Evolutionary conservation across 2,113 vertebrate genomes (phyloP).

Genomic region (Patagioenas fasciata): DNA sequence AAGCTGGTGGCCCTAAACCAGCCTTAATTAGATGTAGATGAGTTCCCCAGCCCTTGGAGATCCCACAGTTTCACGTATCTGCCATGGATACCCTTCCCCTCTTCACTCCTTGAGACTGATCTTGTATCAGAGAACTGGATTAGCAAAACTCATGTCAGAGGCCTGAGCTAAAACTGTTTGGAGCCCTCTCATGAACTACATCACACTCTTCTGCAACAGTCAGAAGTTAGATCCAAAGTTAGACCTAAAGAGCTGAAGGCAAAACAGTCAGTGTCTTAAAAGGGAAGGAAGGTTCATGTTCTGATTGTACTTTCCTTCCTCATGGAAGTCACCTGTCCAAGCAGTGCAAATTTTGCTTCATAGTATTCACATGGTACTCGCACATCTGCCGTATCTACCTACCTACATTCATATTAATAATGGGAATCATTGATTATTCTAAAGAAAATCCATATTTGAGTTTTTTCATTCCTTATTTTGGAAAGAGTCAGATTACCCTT

Average conservation of each 20-base stretch:
- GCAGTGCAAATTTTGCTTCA: not conserved
- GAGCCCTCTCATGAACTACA: not conserved
- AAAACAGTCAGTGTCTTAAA: not conserved
- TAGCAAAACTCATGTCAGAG: not conserved
- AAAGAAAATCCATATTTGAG: not conserved
- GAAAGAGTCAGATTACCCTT: not conserved
- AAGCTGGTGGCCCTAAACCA: not conserved
- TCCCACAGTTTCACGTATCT: not conserved
- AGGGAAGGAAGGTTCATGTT: not conserved
- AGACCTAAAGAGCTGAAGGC: not conserved
- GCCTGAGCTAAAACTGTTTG: not conserved
- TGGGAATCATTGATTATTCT: not conserved
- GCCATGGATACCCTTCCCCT: not conserved
- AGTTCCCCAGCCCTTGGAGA: not conserved
- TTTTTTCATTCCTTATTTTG: not conserved
- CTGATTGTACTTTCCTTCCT: not conserved
- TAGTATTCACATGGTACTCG: not conserved
- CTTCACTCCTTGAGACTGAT: not conserved
- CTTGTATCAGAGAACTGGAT: not conserved
- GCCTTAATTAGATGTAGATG: not conserved
- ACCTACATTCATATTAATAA: not conserved
- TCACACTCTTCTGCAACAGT: not conserved
- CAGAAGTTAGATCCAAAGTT: not conserved
- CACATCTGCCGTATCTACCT: not conserved
- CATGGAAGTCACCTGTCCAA: not conserved